Evolutionary conservation across 2,113 vertebrate genomes (phyloP), one percentile per base, ranked within the genome.

Genomic region (Platysteira castanea): DNA sequence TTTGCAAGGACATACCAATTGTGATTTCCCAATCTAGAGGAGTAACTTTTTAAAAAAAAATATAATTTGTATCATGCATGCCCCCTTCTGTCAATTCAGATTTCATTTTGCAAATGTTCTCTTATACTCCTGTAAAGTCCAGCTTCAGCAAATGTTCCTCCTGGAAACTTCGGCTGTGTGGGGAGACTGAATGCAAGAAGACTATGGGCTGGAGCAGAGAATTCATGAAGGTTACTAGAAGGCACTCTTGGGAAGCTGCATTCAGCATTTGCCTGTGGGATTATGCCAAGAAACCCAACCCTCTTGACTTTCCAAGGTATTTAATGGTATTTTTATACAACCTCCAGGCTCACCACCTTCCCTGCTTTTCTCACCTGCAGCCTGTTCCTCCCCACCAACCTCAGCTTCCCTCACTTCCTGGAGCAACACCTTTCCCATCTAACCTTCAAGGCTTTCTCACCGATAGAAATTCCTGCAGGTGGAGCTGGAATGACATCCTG

Each of bases 401-500:
- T 84, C 57, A 69, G 24, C 80, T 39, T 54, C 33, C 42, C 39
- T 79, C 33, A 2, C 26, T 46, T 63, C 19, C 60, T 27, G 1
- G 41, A 50, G 56, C 52, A 7, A 22, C 27, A 12, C 49, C 75
- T 74, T 78, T 57, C 84, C 60, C 54, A 33, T 24, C 47, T 11
- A 46, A 37, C 64, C 42, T 84, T 54, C 30, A 3, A 52, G 87
- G 39, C 77, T 89, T 78, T 75, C 84, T 84, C 52, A 47, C 42
- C 0, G 1, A 16, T 69, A 68, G 92, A 79, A 93, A 84, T 87
- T 87, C 96, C 93, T 97, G 95, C 95, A 97, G 93, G 87, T 96
- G 96, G 95, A 95, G 95, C 95, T 96, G 95, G 65, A 94, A 93
- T 35, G 87, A 87, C 81, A 0, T 91, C 84, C 74, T 82, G 73